These are phyloP conservation scores for Simalia tracyae DNA, from an alignment of 2,797 vertebrate genomes.

Conservation along the genomic window DNA sequence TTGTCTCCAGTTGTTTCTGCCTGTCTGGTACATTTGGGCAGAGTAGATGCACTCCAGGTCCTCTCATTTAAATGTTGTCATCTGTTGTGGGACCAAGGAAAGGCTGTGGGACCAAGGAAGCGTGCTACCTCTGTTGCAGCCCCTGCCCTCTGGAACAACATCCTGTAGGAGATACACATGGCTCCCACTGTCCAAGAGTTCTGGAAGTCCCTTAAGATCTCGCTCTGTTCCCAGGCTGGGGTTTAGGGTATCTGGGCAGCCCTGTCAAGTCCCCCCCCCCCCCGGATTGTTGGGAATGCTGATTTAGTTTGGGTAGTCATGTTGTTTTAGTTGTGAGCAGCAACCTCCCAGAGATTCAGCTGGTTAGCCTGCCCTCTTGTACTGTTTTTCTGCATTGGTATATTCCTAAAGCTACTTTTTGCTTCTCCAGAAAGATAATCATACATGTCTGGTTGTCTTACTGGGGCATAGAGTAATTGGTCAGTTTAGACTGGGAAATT, in stretches of 20 bases:
- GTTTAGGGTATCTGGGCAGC: not conserved
- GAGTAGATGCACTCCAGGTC: not conserved
- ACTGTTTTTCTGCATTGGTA: not conserved
- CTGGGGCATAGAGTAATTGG: not conserved
- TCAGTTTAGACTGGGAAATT: not conserved
- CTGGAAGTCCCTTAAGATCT: not conserved
- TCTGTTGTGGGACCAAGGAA: not conserved
- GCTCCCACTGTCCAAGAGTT: not conserved
- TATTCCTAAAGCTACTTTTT: not conserved
- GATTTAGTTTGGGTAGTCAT: not conserved
- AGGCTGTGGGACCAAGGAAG: not conserved
- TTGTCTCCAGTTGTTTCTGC: not conserved
- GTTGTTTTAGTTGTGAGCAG: not conserved
- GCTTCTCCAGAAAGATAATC: too few relatives aligned
- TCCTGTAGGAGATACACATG: not conserved
- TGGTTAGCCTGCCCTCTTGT: not conserved
- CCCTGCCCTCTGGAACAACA: not conserved
- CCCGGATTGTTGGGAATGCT: not conserved
- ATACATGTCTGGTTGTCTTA: not conserved
- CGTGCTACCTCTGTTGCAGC: not conserved
- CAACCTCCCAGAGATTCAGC: not conserved
- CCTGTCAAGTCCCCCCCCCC: not conserved
- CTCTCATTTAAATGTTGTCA: not conserved
- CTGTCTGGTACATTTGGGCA: not conserved
- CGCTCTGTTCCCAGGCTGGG: not conserved